Evolutionary conservation across 2,797 vertebrate species (phyloP).

Genomic region (Syngnathus acus): DNA sequence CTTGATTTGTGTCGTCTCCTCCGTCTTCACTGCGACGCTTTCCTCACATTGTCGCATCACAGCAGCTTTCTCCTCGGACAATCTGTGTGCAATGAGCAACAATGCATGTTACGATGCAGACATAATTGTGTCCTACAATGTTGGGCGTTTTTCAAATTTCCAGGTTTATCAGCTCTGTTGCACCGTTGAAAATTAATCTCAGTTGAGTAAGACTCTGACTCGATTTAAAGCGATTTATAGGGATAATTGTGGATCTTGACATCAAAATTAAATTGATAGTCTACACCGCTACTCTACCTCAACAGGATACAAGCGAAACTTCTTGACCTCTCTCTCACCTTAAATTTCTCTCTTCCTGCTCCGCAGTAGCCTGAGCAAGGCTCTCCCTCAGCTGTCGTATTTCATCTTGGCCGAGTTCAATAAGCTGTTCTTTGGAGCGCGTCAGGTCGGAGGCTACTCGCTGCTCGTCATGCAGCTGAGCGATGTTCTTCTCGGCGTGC

Average conservation of each 20-base stretch:
- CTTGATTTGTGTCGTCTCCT: constrained; percentile 36
- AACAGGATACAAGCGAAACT: too few relatives aligned
- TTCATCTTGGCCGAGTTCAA: constrained; percentile 48
- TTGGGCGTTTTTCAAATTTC: too few relatives aligned
- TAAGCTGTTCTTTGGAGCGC: constrained; percentile 58
- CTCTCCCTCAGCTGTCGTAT: constrained; percentile 57
- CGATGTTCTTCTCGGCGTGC: constrained; percentile 62
- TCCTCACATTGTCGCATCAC: constrained; percentile 62
- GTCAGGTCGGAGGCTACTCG: constrained; percentile 64
- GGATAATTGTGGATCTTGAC: too few relatives aligned
- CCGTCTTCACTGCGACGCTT: constrained; percentile 39
- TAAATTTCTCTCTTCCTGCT: constrained; percentile 47
- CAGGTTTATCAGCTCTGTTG: too few relatives aligned
- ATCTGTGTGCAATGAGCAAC: constrained; percentile 21
- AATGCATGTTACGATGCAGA: constrained; percentile 1
- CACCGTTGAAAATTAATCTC: too few relatives aligned
- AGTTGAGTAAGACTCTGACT: too few relatives aligned
- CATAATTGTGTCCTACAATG: too few relatives aligned
- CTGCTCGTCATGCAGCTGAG: constrained; percentile 63
- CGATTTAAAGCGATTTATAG: too few relatives aligned
- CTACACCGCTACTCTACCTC: too few relatives aligned
- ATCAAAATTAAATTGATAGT: too few relatives aligned
- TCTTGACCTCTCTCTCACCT: constrained; percentile 18
- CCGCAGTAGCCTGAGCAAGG: constrained; percentile 33
- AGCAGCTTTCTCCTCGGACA: constrained; percentile 41